These are phyloP conservation scores for Sebastes itinus DNA, from an alignment of 2,797 vertebrate species.

Conservation along the genomic window DNA sequence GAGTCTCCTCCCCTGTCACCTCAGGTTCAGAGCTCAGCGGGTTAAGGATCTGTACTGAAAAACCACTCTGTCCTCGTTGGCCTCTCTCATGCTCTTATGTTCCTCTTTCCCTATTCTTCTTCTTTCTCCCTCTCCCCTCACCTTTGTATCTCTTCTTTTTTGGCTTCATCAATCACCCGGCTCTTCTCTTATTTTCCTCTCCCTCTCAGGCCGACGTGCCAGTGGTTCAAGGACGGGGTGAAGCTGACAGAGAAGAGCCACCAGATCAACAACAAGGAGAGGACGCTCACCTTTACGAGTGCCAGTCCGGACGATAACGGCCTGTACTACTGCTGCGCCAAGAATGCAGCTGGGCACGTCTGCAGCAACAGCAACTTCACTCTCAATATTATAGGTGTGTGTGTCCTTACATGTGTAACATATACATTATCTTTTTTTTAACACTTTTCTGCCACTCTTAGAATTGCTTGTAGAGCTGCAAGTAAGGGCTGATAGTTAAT, in stretches of 20 bases:
- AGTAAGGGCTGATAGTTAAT: too few species aligned
- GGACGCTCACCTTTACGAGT: constrained; percentile 85
- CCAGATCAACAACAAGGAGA: constrained; percentile 91
- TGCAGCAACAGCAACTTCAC: constrained; percentile 94
- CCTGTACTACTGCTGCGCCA: constrained; percentile 93
- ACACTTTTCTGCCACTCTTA: neutral
- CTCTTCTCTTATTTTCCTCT: neutral
- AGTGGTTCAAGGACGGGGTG: constrained; percentile 90
- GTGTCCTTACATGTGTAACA: neutral
- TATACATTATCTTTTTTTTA: neutral
- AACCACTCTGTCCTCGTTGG: neutral
- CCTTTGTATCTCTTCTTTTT: neutral
- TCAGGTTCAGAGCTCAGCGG: constrained; percentile 20
- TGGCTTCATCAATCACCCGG: neutral
- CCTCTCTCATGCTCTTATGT: constrained; percentile 30
- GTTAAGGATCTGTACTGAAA: constrained; percentile 17
- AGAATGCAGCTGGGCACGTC: constrained; percentile 86
- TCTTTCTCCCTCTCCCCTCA: neutral
- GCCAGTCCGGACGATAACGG: constrained; percentile 89
- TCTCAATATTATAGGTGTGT: constrained; percentile 86
- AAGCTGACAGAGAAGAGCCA: constrained; percentile 84
- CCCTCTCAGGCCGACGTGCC: constrained; percentile 86
- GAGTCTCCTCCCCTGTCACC: constrained; percentile 64
- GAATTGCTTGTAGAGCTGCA: neutral
- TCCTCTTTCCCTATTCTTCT: neutral